These are phyloP conservation scores for Acrocera orbiculus DNA, from an alignment of 2,888 invertebrate genomes.

Conservation along the genomic window DNA sequence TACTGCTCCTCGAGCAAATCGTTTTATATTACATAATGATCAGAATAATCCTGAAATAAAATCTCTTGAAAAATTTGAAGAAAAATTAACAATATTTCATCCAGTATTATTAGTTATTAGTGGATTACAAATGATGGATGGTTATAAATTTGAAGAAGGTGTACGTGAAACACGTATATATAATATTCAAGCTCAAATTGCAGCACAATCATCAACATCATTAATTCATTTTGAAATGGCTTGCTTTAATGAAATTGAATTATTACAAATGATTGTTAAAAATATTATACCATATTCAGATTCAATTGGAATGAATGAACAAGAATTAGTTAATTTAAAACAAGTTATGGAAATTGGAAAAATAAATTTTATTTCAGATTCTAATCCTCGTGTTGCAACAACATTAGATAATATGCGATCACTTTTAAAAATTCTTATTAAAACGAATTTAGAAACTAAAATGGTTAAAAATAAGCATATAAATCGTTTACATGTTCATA, in stretches of 20 bases:
- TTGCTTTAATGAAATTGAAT: slow-evolving; percentile 55
- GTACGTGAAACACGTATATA: slow-evolving; percentile 43
- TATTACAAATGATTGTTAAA: slow-evolving; percentile 46
- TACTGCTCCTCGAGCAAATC: slow-evolving; percentile 58
- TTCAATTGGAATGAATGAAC: slow-evolving; percentile 78
- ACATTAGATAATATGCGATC: slow-evolving; percentile 67
- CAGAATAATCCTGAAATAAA: slow-evolving; percentile 57
- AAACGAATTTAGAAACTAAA: slow-evolving; percentile 16
- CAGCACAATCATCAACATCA: slow-evolving; percentile 38
- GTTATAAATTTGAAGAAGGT: slow-evolving; percentile 38
- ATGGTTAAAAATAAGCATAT: slow-evolving; percentile 35
- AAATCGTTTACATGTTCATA: slow-evolving; percentile 67
- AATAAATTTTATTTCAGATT: slow-evolving; percentile 55
- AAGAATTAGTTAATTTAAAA: slow-evolving; percentile 61
- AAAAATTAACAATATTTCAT: slow-evolving; percentile 39
- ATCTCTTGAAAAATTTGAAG: slow-evolving; percentile 51
- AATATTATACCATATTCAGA: slow-evolving; percentile 56
- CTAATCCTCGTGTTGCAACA: slow-evolving; percentile 60
- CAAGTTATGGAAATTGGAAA: slow-evolving; percentile 51
- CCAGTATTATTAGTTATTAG: slow-evolving; percentile 63
- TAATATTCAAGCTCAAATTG: slow-evolving; percentile 49
- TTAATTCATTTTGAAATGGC: slow-evolving; percentile 75
- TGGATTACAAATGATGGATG: slow-evolving; percentile 80
- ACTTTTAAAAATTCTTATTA: slow-evolving; percentile 33
- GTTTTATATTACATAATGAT: slow-evolving; percentile 72